Percentiles rank a stretch among this genome's conserved stretches.
phyloP scores from a whole-genome alignment of 2,888 invertebrate genomes.

The Macropis europaea region DNA sequence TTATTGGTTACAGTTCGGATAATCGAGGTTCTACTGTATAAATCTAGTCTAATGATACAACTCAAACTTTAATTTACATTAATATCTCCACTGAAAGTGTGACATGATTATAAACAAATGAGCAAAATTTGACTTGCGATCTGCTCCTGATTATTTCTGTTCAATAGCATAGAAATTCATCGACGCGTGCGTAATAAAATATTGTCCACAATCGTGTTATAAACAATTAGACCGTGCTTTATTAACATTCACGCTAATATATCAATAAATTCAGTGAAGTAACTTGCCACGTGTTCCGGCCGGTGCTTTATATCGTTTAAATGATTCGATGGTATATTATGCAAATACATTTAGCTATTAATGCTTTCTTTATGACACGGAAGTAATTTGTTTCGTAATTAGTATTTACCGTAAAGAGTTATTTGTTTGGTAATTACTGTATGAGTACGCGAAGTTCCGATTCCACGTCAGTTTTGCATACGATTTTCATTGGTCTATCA shows the following conservation, averaged over 20 bases:
- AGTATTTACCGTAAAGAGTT: slow-evolving; percentile 51
- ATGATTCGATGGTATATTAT: slow-evolving; percentile 47
- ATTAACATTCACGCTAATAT: slow-evolving; percentile 47
- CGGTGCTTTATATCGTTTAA: slow-evolving; percentile 26
- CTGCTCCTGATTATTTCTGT: no score
- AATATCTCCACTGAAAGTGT: no score
- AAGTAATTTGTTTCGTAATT: slow-evolving; percentile 52
- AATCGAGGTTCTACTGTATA: no score
- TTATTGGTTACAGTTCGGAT: no score
- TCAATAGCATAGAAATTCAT: slow-evolving; percentile 5
- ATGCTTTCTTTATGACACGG: slow-evolving; percentile 51
- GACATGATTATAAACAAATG: no score
- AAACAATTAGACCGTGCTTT: slow-evolving; percentile 32
- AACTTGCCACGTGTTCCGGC: slow-evolving; percentile 12
- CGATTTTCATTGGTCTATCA: slow-evolving; percentile 51
- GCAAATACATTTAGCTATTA: slow-evolving; percentile 54
- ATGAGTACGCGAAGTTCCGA: slow-evolving; percentile 8
- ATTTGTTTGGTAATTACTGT: slow-evolving; percentile 50
- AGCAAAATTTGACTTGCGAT: no score
- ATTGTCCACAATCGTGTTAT: neutral
- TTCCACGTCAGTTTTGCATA: slow-evolving; percentile 46
- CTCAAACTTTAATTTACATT: no score
- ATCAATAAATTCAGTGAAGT: slow-evolving; percentile 39
- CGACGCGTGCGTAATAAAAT: neutral
- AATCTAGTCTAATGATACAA: no score